Conservation (phyloP, 1,140 invertebrate species). For the Drosophila bifasciata region DNA sequence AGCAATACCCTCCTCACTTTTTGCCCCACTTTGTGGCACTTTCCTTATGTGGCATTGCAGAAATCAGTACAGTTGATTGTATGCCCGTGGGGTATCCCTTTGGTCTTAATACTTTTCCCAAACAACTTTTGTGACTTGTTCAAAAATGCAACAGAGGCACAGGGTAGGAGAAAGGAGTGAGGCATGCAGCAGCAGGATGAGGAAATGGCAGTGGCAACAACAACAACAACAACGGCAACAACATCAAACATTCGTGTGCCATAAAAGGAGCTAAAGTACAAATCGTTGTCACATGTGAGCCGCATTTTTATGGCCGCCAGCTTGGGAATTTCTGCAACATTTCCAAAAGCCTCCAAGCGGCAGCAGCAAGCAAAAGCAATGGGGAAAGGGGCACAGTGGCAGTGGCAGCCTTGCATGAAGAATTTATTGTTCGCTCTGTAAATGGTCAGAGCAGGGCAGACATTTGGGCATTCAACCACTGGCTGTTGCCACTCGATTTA, state of each 20-base stretch:
- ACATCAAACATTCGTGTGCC: too few species aligned
- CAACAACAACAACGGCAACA: conserved; percentile 25
- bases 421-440: conserved; percentile 75
- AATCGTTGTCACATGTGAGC: conserved; percentile 84
- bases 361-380: too few species aligned
- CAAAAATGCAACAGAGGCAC: conserved; percentile 45
- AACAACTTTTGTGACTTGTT: too few species aligned
- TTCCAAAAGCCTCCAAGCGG: conserved; percentile 26
- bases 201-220: too few species aligned
- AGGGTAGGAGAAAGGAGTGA: neutral
- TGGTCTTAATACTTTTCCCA: too few species aligned
- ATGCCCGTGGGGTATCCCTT: too few species aligned
- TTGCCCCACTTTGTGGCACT: too few species aligned
- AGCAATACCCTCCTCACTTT: too few species aligned
- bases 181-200: neutral
- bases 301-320: conserved; percentile 83
- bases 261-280: conserved; percentile 84
- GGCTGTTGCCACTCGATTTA: conserved; percentile 4
- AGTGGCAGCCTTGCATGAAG: conserved; percentile 49
- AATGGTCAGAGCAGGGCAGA: conserved; percentile 65
- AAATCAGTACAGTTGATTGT: too few species aligned
- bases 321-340: conserved; percentile 77
- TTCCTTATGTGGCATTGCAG: too few species aligned
- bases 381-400: neutral
- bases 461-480: conserved; percentile 52